These are phyloP conservation scores for Ichneumoninae sp. DNA, from an alignment of 2,888 invertebrate genomes.

Conservation along the genomic window DNA sequence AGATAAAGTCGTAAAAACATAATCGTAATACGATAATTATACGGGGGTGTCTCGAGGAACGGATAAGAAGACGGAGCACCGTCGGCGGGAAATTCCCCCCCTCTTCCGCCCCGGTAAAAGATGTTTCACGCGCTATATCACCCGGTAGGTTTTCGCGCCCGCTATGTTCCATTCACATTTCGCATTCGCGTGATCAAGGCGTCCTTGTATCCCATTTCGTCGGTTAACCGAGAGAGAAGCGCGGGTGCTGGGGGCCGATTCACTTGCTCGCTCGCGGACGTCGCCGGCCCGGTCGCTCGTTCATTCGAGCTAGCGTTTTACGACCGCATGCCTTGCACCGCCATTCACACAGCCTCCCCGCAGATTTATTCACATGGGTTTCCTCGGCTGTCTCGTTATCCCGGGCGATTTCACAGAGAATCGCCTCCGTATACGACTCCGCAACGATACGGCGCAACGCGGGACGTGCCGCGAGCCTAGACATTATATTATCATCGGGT, in stretches of 20 bases:
- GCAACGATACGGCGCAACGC: background rate
- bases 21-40: slow-evolving; percentile 80
- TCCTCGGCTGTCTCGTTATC: slow-evolving; percentile 65
- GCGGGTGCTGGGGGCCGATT: slow-evolving; percentile 46
- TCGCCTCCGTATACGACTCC: slow-evolving; percentile 7
- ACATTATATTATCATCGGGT: background rate
- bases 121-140: slow-evolving; percentile 40
- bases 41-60: slow-evolving; percentile 47
- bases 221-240: slow-evolving; percentile 43
- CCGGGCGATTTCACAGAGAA: slow-evolving; percentile 64
- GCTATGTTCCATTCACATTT: slow-evolving; percentile 64
- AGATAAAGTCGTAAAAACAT: slow-evolving; percentile 72
- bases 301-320: slow-evolving; percentile 70
- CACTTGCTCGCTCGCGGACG: slow-evolving; percentile 43
- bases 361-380: slow-evolving; percentile 66
- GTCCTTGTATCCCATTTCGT: slow-evolving; percentile 68
- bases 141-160: slow-evolving; percentile 5
- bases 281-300: slow-evolving; percentile 61
- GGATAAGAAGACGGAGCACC: background rate
- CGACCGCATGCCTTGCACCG: slow-evolving; percentile 70
- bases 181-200: slow-evolving; percentile 61
- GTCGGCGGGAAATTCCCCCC: background rate
- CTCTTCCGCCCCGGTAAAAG: slow-evolving; percentile 12
- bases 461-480: background rate
- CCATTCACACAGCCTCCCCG: slow-evolving; percentile 61